Evolutionary conservation across 2,888 invertebrate species (phyloP).

Genomic region (Quadriops clusia): DNA sequence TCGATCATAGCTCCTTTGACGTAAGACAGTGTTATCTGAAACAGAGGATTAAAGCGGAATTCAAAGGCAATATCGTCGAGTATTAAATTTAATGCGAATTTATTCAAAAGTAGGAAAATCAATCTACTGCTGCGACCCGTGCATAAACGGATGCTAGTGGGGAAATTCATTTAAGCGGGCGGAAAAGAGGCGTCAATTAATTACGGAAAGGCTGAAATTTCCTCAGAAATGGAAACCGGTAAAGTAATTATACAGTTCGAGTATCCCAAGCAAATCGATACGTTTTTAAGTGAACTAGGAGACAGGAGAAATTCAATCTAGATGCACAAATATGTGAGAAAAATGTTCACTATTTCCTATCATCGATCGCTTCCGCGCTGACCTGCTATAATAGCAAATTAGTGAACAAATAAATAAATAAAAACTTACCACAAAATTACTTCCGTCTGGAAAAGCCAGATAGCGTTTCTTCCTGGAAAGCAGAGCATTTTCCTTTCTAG

Average conservation of each 20-base stretch:
- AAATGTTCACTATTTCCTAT: too few species aligned
- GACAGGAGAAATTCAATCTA: background rate
- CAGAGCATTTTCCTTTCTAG: constrained; percentile 8
- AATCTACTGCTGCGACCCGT: constrained; percentile 1
- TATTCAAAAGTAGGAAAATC: background rate
- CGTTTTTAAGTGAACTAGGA: too few species aligned
- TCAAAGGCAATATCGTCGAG: too few species aligned
- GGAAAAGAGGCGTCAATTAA: constrained; percentile 12
- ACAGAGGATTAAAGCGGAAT: too few species aligned
- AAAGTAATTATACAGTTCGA: too few species aligned
- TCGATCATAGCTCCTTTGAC: constrained; percentile 45
- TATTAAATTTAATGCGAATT: background rate
- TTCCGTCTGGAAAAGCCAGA: constrained; percentile 40
- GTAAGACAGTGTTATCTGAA: constrained; percentile 44
- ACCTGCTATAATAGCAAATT: background rate
- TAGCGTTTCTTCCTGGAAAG: constrained; percentile 38
- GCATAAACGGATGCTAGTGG: constrained; percentile 10
- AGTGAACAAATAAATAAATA: background rate
- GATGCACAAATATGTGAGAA: background rate
- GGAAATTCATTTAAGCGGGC: constrained; percentile 13
- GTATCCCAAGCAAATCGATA: too few species aligned
- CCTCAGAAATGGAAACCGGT: too few species aligned
- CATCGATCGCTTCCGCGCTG: too few species aligned
- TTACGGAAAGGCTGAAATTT: constrained; percentile 7
- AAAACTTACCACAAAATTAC: constrained; percentile 30